Conservation (phyloP, 2,797 vertebrate species). For the Danio aesculapii region DNA sequence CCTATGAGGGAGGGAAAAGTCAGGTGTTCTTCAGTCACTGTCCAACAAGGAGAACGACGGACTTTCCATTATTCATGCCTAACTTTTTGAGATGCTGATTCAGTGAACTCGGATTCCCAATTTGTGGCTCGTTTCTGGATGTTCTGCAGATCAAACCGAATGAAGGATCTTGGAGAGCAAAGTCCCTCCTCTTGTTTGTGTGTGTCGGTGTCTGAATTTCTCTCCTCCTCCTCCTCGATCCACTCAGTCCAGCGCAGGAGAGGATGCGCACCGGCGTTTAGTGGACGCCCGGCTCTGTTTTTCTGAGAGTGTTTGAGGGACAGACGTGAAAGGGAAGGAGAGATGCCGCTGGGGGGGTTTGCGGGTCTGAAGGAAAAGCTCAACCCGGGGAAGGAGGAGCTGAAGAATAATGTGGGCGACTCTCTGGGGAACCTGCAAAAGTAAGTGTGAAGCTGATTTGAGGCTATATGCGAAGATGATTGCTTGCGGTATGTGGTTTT, state of each 20-base stretch:
- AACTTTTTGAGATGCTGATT: constrained; percentile 10
- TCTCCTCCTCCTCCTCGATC: constrained; percentile 54
- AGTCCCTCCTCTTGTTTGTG: constrained; percentile 52
- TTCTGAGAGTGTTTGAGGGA: constrained; percentile 41
- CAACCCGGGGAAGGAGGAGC: constrained; percentile 90
- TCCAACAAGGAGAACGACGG: constrained; percentile 4
- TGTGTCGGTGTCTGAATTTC: constrained; percentile 37
- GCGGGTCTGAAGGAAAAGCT: constrained; percentile 87
- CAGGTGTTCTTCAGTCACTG: constrained; percentile 38
- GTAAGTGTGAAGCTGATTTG: constrained; percentile 77
- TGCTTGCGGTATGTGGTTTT: constrained; percentile 36
- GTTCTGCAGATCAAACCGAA: not conserved
- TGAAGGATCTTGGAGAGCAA: constrained; percentile 18
- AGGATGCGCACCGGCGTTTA: constrained; percentile 73
- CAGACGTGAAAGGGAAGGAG: constrained; percentile 60
- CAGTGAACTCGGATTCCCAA: not conserved
- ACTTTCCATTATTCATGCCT: constrained; percentile 7
- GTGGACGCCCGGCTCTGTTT: constrained; percentile 60
- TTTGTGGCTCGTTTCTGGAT: constrained; percentile 15
- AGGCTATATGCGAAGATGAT: not conserved
- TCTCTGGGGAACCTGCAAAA: constrained; percentile 92
- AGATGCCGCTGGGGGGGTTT: constrained; percentile 91
- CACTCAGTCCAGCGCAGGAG: constrained; percentile 57
- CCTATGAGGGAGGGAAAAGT: constrained; percentile 60
- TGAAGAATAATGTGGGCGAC: constrained; percentile 88